Conservation (phyloP, 2,797 vertebrate genomes). For the Rhyacichthys aspro region DNA sequence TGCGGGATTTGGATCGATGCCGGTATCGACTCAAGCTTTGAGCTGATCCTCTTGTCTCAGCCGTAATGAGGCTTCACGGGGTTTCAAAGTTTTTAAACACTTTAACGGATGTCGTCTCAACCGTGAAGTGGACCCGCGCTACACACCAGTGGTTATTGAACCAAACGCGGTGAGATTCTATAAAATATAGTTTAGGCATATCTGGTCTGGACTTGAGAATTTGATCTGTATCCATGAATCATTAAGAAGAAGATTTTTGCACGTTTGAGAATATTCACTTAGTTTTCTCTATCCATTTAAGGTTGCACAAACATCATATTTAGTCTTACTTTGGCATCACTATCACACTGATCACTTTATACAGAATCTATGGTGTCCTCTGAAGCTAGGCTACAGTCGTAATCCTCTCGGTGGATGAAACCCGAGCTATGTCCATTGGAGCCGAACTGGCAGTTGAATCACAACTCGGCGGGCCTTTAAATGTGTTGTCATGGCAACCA, state of each 20-base stretch:
- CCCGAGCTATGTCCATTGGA: not conserved
- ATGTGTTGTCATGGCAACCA: conserved; percentile 37
- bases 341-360: too few species aligned
- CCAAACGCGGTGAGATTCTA: not conserved
- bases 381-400: too few species aligned
- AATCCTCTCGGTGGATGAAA: too few species aligned
- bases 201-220: too few species aligned
- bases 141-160: not conserved
- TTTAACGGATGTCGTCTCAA: conserved; percentile 17
- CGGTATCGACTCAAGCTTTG: conserved; percentile 44
- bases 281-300: too few species aligned
- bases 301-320: too few species aligned
- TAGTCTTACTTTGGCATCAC: too few species aligned
- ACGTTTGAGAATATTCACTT: too few species aligned
- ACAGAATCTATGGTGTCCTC: too few species aligned
- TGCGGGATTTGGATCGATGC: conserved; percentile 46
- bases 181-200: not conserved
- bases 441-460: conserved; percentile 16
- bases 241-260: too few species aligned
- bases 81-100: conserved; percentile 37
- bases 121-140: conserved; percentile 4
- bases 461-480: conserved; percentile 22
- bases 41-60: conserved; percentile 42
- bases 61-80: conserved; percentile 58
- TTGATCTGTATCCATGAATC: too few species aligned